Conservation (phyloP, 2,113 vertebrate genomes). For the Sylvia atricapilla region DNA sequence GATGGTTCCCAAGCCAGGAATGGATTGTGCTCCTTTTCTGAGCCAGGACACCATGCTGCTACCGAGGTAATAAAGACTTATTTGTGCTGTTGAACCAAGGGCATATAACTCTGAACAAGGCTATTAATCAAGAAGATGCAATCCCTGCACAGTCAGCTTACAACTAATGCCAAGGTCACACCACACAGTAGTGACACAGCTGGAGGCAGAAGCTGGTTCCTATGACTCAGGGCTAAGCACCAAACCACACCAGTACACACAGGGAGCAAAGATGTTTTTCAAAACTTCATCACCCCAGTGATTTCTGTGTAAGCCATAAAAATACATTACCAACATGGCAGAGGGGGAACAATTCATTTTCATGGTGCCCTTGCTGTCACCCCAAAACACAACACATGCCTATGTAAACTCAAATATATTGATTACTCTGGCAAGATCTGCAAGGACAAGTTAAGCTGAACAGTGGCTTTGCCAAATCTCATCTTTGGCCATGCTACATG, state of each 20-base stretch:
- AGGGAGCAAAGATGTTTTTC: not conserved
- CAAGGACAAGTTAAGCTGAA: not conserved
- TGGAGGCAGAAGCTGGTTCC: not conserved
- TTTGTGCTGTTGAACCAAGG: not conserved
- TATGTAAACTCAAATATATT: not conserved
- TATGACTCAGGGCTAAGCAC: not conserved
- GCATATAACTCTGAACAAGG: not conserved
- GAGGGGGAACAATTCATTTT: not conserved
- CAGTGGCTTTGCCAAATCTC: not conserved
- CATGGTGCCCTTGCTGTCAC: accelerated
- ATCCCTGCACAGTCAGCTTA: not conserved
- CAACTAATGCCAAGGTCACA: slow-evolving; percentile 21
- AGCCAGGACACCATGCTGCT: not conserved
- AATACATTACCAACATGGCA: not conserved
- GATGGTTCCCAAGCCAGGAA: slow-evolving; percentile 1
- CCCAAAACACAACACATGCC: not conserved
- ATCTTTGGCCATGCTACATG: not conserved
- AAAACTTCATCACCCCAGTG: not conserved
- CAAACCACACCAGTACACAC: not conserved
- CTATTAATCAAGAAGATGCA: slow-evolving; percentile 44
- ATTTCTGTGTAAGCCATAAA: not conserved
- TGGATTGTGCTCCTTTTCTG: not conserved
- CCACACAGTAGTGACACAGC: not conserved
- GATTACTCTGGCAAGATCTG: not conserved
- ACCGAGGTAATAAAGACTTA: not conserved